Base-by-base conservation (phyloP, 2,113 vertebrate species). In the Cardinalis cardinalis region DNA sequence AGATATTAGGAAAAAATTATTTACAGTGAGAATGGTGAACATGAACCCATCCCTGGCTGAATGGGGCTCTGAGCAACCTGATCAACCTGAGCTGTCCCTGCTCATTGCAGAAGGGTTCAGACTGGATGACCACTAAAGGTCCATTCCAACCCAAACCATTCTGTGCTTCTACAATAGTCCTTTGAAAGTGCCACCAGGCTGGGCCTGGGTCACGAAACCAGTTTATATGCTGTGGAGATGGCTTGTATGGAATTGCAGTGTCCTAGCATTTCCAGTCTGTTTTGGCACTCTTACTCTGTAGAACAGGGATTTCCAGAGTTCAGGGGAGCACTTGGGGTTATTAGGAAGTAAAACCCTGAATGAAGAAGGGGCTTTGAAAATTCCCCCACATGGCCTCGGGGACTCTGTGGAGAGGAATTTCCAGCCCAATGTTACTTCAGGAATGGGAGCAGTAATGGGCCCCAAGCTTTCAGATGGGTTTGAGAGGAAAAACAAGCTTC, bases 221-320 rank as follows among this genome's bases (percentile, higher is more conserved):
- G 31, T 41, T 70, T 9, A 5, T 13, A 7, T 7, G 5, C 40
- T 41, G 8, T 18, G 60, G 34, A 46, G 32, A 20, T 44, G 44
- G 23, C 6, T 18, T 2, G 4, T 25, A 10, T 6, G 4, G 31
- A 43, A 55, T 0, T 13, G 32, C 6, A 31, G n/a, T 6, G 32
- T 64, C 66, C 44, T 4, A 2, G 53, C 31, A 43, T 44, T 83
- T 66, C 29, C 74, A 84, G 76, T 23, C 63, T 68, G 31, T 18
- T 90, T 40, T 52, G 46, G 18, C 38, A 70, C 38, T 49, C 28
- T 12, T 46, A 12, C 20, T 51, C 34, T 32, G 13, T 9, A 63
- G 20, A 75, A 52, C 4, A 36, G 18, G 25, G 75, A 60, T 65
- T 79, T 83, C 31, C 63, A 52, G 41, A 74, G 43, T 29, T 70